A percentile compares a stretch with the other conserved stretches of the same genome.
Evolutionary conservation across 2,113 vertebrate genomes (phyloP).

Genomic region (Asarcornis scutulata): DNA sequence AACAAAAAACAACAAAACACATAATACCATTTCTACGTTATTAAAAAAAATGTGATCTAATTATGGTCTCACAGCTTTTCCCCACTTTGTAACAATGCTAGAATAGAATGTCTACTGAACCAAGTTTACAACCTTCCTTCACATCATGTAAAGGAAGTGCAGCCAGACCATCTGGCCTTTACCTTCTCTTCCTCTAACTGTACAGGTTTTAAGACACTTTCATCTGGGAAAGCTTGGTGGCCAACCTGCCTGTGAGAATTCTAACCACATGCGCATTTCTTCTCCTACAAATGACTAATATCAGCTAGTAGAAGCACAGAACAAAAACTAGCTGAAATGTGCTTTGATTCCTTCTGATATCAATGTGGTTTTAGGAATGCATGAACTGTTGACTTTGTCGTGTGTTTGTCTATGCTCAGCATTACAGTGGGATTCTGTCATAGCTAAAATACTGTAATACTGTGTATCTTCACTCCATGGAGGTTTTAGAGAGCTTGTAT

Average conservation of each 20-base stretch:
- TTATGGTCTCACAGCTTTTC: neutral
- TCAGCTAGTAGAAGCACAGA: neutral
- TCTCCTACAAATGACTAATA: neutral
- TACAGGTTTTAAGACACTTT: neutral
- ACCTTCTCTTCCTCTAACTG: neutral
- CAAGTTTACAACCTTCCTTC: neutral
- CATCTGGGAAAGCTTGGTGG: neutral
- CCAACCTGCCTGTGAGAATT: neutral
- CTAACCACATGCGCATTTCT: neutral
- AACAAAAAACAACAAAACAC: no score
- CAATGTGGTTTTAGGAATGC: neutral
- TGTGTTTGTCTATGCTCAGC: neutral
- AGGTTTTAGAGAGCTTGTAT: neutral
- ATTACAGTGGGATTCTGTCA: neutral
- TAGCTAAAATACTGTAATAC: neutral
- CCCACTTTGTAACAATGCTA: neutral
- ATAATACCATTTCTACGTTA: neutral
- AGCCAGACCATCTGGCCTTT: neutral
- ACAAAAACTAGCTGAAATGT: neutral
- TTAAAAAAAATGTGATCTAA: neutral
- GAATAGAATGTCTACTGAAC: neutral
- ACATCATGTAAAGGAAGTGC: neutral
- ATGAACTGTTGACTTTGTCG: neutral
- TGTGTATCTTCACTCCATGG: neutral
- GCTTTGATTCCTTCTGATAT: neutral